Percentiles rank a stretch among this genome's conserved stretches.
Conservation (phyloP, 1,140 invertebrate genomes). For the Probaryconus sp. region DNA sequence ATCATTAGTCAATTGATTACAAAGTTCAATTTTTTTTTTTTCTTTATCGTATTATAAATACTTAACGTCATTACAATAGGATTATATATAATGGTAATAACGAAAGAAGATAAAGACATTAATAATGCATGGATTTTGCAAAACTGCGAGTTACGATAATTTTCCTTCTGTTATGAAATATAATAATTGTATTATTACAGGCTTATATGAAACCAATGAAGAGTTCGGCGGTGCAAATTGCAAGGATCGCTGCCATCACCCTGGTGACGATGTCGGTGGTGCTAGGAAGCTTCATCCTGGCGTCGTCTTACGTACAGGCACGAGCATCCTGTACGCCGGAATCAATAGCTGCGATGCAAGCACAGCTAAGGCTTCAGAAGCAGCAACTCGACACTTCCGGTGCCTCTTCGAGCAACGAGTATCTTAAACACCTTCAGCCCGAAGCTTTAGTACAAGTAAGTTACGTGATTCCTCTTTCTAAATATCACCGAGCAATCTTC, state of each 20-base stretch:
- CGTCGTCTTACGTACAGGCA: conserved; percentile 88
- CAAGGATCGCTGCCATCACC: conserved; percentile 87
- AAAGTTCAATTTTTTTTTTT: too few species aligned
- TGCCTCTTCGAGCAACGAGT: conserved; percentile 54
- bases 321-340: conserved; percentile 82
- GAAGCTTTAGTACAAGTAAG: conserved; percentile 79
- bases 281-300: conserved; percentile 87
- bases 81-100: conserved; percentile 6
- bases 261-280: conserved; percentile 87
- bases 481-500: conserved; percentile 14
- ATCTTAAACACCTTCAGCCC: conserved; percentile 77
- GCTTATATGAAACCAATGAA: conserved; percentile 85
- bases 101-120: too few species aligned
- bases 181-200: too few species aligned
- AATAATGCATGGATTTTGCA: too few species aligned
- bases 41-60: too few species aligned
- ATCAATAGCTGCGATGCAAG: conserved; percentile 72
- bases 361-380: conserved; percentile 67
- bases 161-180: too few species aligned
- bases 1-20: too few species aligned
- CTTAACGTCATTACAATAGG: not conserved
- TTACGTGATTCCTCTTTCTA: conserved; percentile 10
- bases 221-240: conserved; percentile 87
- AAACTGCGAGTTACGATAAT: too few species aligned
- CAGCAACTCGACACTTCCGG: conserved; percentile 69